phyloP scores from a whole-genome alignment of 30 jellyfish, hydroid and myxozoan genomes.

The Haliclystus octoradiatus region DNA sequence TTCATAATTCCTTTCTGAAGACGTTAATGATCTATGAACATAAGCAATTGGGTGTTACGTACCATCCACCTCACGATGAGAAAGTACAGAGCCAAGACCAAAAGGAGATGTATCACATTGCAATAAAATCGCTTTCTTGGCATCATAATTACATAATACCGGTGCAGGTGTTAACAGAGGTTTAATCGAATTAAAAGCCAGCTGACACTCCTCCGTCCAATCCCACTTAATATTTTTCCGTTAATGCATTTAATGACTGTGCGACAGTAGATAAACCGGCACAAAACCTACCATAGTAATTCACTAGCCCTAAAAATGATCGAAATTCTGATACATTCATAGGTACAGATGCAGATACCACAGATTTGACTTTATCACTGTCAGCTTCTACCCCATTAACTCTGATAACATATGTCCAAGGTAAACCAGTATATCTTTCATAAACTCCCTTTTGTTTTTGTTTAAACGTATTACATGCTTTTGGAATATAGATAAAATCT shows the following conservation, averaged over 20 bases:
- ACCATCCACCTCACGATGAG: slow-evolving; percentile 30
- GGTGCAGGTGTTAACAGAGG: background rate
- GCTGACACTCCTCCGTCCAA: slow-evolving; percentile 14
- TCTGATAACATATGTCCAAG: slow-evolving; percentile 26
- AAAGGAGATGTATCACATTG: slow-evolving; percentile 47
- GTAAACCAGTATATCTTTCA: slow-evolving; percentile 8
- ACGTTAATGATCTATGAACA: slow-evolving; percentile 21
- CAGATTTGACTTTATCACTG: slow-evolving; percentile 16
- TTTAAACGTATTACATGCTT: background rate
- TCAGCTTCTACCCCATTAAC: slow-evolving; percentile 34
- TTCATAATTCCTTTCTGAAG: slow-evolving; percentile 37
- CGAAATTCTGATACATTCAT: slow-evolving; percentile 15
- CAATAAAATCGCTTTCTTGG: slow-evolving; percentile 22
- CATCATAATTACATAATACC: slow-evolving; percentile 44
- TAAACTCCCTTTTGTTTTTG: slow-evolving; percentile 16
- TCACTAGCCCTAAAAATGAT: slow-evolving; percentile 35
- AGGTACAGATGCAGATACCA: slow-evolving; percentile 37
- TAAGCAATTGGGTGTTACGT: slow-evolving; percentile 48
- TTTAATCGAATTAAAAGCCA: slow-evolving; percentile 17
- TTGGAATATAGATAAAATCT: slow-evolving; percentile 9
- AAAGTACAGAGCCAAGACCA: slow-evolving; percentile 77
- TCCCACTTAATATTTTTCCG: slow-evolving; percentile 15
- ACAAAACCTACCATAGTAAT: slow-evolving; percentile 26
- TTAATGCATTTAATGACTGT: slow-evolving; percentile 24
- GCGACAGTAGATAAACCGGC: slow-evolving; percentile 10